Percentiles rank a stretch among this genome's conserved stretches.
Conservation (phyloP, 2,888 invertebrate genomes). For the Dicycla oo region DNA sequence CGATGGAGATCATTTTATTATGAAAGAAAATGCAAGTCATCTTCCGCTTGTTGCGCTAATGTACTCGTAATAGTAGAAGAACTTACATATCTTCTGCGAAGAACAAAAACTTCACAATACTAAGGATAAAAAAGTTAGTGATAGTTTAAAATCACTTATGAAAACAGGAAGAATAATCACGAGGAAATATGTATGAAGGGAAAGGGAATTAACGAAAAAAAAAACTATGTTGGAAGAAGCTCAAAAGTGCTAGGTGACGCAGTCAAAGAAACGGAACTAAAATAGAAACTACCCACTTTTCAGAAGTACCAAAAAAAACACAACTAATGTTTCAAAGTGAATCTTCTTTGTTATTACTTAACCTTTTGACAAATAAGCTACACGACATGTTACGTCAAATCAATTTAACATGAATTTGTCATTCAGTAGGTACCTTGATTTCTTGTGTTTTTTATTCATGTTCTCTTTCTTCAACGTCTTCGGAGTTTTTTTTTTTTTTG, state of each 20-base stretch:
- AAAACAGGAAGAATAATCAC: neutral
- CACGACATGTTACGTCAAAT: slow-evolving; percentile 49
- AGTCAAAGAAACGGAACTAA: slow-evolving; percentile 5
- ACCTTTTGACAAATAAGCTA: slow-evolving; percentile 35
- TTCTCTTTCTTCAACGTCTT: slow-evolving; percentile 42
- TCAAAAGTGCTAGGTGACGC: neutral
- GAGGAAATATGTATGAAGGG: neutral
- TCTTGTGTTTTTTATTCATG: slow-evolving; percentile 50
- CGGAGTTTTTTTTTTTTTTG: slow-evolving; percentile 37
- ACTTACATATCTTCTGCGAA: neutral
- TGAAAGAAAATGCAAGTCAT: slow-evolving; percentile 4
- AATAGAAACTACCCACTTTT: slow-evolving; percentile 30
- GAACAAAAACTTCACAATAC: neutral
- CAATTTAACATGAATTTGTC: slow-evolving; percentile 47
- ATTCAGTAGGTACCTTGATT: slow-evolving; percentile 54
- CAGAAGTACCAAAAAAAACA: slow-evolving; percentile 24
- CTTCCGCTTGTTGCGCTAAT: slow-evolving; percentile 28
- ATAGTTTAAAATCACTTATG: neutral
- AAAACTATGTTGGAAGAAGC: neutral
- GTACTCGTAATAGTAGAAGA: neutral
- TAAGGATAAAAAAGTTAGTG: neutral
- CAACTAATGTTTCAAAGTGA: slow-evolving; percentile 24
- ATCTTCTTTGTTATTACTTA: slow-evolving; percentile 33
- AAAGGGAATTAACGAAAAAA: neutral
- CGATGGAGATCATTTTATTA: neutral